phyloP scores from a whole-genome alignment of 2,797 vertebrate species.

The Acanthurus tractus region DNA sequence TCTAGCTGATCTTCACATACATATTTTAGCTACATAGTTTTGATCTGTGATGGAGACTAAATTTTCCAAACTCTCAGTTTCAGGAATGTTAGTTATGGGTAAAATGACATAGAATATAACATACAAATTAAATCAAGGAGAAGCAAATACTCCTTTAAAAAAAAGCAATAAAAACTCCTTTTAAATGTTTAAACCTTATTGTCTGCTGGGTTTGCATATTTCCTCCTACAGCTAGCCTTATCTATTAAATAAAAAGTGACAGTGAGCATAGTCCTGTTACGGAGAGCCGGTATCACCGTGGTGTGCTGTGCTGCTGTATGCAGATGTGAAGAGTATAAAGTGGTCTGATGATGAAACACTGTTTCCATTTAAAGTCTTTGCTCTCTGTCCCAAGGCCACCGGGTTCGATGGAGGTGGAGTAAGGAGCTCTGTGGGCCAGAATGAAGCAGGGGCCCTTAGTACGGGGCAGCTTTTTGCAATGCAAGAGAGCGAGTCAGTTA shows the following conservation, averaged over 20 bases:
- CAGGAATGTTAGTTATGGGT: conserved; percentile 32
- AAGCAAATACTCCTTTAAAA: neutral
- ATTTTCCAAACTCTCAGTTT: conserved; percentile 11
- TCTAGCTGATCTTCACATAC: conserved; percentile 17
- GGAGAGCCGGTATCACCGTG: conserved; percentile 40
- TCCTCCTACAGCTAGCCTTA: too few relatives aligned
- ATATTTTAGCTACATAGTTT: conserved; percentile 18
- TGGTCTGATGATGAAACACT: conserved; percentile 78
- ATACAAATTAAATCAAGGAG: conserved; percentile 8
- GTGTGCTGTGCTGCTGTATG: conserved; percentile 61
- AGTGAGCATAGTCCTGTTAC: conserved; percentile 36
- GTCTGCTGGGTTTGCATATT: too few relatives aligned
- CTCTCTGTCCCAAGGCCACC: conserved; percentile 77
- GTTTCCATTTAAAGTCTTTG: conserved; percentile 80
- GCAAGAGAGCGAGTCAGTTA: conserved; percentile 42
- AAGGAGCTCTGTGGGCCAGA: conserved; percentile 68
- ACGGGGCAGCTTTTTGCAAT: conserved; percentile 61
- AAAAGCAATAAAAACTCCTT: neutral
- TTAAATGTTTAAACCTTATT: too few relatives aligned
- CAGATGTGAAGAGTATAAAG: conserved; percentile 70
- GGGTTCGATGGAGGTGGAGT: conserved; percentile 74
- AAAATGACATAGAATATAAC: conserved; percentile 27
- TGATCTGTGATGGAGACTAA: conserved; percentile 19
- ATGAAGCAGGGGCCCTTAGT: conserved; percentile 68
- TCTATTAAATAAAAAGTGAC: conserved; percentile 1